These are phyloP conservation scores for Armadillidium nasatum DNA, from an alignment of 1,140 invertebrate genomes.

Conservation along the genomic window DNA sequence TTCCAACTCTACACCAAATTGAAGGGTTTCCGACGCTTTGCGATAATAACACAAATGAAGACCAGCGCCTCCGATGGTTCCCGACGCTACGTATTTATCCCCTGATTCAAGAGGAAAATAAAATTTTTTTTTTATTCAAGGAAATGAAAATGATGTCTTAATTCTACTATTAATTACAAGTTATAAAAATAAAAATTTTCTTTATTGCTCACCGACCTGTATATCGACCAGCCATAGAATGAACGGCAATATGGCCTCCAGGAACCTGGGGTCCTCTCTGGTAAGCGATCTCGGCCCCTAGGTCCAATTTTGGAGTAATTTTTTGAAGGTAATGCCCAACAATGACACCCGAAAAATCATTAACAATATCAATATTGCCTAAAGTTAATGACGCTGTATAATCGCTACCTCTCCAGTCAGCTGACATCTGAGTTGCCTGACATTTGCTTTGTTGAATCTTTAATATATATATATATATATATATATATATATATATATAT, in stretches of 20 bases:
- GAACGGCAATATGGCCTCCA: conserved; percentile 76
- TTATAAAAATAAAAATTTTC: too few species aligned
- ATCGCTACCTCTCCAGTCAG: conserved; percentile 16
- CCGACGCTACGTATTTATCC: conserved; percentile 57
- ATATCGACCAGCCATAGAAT: conserved; percentile 78
- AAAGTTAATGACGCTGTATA: conserved; percentile 23
- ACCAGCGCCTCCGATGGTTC: conserved; percentile 73
- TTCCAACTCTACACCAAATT: conserved; percentile 77
- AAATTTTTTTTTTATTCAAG: too few species aligned
- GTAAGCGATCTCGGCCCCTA: conserved; percentile 89
- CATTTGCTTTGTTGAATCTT: conserved; percentile 21
- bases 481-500: conserved; percentile 1
- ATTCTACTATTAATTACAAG: conserved; percentile 13
- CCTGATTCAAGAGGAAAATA: conserved; percentile 44
- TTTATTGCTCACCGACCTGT: conserved; percentile 49
- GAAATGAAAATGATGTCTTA: too few species aligned
- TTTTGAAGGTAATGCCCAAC: conserved; percentile 26
- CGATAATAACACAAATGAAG: conserved; percentile 91
- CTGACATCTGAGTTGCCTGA: conserved; percentile 24
- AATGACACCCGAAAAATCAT: conserved; percentile 17
- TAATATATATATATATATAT: neutral
- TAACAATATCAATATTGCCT: conserved; percentile 28
- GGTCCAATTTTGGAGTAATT: conserved; percentile 66
- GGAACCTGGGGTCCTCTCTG: conserved; percentile 80
- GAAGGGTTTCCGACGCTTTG: conserved; percentile 84